Base-by-base conservation (phyloP, 2,797 vertebrate species). In the Graptemys geographica region DNA sequence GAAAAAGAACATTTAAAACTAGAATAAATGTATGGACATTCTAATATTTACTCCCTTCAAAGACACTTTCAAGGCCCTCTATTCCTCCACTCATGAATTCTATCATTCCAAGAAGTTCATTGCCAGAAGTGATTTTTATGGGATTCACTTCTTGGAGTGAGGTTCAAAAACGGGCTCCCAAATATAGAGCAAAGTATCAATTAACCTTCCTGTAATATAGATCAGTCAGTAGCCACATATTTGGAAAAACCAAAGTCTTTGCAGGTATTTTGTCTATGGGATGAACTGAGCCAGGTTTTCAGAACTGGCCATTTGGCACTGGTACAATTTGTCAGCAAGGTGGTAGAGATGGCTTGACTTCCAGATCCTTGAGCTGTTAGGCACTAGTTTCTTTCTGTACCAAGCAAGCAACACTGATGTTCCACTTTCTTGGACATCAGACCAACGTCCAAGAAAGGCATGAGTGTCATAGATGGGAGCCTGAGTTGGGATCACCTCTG, bases 1-100 rank as follows among this genome's bases (percentile, higher is more conserved):
- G 41, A 86, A 92, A 89, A 90, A 89, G 31, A 81, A 79, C 81
- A 93, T 83, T 57, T 83, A 91, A 96, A 91, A 84, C 84, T 65
- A 51, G 76, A 93, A 95, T 83, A 88, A 19, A 65, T 81, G 69
- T 18, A 62, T 5, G 41, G 69, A 4, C 65, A 44, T 83, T 94
- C 74, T 89, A 31, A 88, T 87, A 95, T 49, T 93, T 31, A 90
- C 47, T 11, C 47, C 51, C 91, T 82, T 81, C 72, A 41, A 78
- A n/a, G 52, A 57, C 6, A 51, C 94, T 96, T 90, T 78, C 19
- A 96, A 92, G 79, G 87, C 79, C 69, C 86, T 83, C 87, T 84
- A 27, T 78, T 84, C 44, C 82, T 95, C 80, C 53, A 69, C n/a
- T 55, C 33, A 59, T 49, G 79, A 69, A 84, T 81, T 88, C 59